Percentiles rank a stretch among this genome's conserved stretches.
Evolutionary conservation across 2,888 invertebrate species (phyloP).

Genomic region (Euplagia quadripunctaria): DNA sequence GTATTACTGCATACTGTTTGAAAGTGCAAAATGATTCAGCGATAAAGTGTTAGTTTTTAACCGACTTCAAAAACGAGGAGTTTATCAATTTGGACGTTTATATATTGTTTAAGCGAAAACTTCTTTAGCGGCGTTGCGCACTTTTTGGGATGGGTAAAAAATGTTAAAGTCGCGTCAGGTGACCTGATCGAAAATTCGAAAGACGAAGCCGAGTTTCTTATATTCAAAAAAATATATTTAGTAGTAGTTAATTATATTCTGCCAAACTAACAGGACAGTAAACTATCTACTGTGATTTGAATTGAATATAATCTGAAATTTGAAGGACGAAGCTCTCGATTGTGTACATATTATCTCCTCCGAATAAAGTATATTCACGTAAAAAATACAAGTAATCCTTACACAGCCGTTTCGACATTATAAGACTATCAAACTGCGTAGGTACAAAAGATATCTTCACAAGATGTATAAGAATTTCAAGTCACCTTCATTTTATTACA

Average conservation of each 20-base stretch:
- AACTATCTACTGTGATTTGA: neutral
- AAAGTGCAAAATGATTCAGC: neutral
- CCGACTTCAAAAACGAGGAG: no score
- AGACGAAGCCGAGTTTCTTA: no score
- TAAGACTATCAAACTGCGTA: conserved; percentile 26
- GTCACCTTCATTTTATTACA: conserved; percentile 26
- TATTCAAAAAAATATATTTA: no score
- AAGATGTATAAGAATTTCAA: conserved; percentile 35
- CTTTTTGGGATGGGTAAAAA: no score
- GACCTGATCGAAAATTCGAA: no score
- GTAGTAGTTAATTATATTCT: neutral
- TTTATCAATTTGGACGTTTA: no score
- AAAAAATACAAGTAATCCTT: neutral
- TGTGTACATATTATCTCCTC: neutral
- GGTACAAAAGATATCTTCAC: conserved; percentile 25
- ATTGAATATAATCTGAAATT: neutral
- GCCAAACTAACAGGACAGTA: neutral
- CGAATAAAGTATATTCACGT: neutral
- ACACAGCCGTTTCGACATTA: neutral
- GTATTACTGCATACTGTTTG: no score
- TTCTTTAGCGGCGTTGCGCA: no score
- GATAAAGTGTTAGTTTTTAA: neutral
- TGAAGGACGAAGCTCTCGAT: neutral
- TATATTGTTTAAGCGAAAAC: no score
- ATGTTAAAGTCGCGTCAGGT: no score